Conservation (phyloP, 1,140 invertebrate genomes). For the Diprion similis region DNA sequence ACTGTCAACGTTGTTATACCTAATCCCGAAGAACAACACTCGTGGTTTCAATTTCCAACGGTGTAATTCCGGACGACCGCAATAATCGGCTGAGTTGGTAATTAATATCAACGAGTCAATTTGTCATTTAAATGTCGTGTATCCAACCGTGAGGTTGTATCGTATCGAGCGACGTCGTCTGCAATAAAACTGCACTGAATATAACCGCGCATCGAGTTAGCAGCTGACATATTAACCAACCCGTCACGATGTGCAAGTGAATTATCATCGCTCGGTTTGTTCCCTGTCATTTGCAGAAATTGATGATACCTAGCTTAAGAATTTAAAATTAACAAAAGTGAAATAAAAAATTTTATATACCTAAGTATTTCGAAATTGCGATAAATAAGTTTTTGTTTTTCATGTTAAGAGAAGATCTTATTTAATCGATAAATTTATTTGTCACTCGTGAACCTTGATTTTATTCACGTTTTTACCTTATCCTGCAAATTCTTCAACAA, state of each 20-base stretch:
- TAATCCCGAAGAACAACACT: no score
- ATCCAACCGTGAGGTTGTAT: not conserved
- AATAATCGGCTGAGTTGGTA: not conserved
- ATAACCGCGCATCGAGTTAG: not conserved
- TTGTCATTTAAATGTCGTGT: not conserved
- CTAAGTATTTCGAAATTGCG: no score
- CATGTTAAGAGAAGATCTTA: no score
- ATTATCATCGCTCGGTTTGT: not conserved
- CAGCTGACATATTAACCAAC: not conserved
- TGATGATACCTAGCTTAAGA: not conserved
- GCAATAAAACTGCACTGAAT: not conserved
- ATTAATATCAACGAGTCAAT: slow-evolving; percentile 3
- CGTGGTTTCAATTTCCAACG: no score
- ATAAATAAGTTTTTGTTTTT: no score
- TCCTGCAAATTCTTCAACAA: no score
- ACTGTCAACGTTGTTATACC: no score
- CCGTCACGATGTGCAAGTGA: not conserved
- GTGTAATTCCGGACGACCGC: not conserved
- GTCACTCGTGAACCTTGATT: no score
- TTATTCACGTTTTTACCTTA: no score
- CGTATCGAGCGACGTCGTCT: not conserved
- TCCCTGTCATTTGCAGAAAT: not conserved
- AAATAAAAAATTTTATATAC: no score
- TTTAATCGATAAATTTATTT: no score
- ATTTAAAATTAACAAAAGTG: no score